Percentiles rank a stretch among this genome's conserved stretches.
Conservation (phyloP, 1,140 invertebrate genomes). For the Nasonia giraulti region DNA sequence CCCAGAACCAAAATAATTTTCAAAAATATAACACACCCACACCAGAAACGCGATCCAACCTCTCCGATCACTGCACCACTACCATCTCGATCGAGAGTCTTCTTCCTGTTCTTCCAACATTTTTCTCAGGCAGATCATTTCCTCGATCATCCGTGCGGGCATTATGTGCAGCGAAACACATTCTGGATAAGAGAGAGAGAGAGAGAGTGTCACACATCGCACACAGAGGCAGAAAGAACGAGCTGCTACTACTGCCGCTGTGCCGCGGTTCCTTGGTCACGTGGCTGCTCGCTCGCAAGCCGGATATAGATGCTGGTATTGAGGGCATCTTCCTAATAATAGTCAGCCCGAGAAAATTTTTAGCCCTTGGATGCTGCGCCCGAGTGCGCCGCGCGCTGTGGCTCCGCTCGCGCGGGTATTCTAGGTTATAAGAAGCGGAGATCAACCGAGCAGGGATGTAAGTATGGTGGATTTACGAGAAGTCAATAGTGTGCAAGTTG, state of each 20-base stretch:
- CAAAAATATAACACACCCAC: background rate
- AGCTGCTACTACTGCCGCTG: background rate
- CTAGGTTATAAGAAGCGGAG: constrained; percentile 50
- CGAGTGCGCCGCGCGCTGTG: constrained; percentile 54
- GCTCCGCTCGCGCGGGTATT: constrained; percentile 1
- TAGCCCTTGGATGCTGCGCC: constrained; percentile 70
- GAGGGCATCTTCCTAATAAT: constrained; percentile 72
- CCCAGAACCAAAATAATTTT: background rate
- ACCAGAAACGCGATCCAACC: background rate
- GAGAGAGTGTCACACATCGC: background rate
- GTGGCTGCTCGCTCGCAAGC: constrained; percentile 62
- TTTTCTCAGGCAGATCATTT: no score
- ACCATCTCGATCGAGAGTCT: no score
- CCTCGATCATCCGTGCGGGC: no score
- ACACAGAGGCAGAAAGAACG: background rate
- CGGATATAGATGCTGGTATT: constrained; percentile 71
- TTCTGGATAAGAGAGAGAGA: constrained; percentile 9
- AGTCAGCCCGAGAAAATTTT: constrained; percentile 70
- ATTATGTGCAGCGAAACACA: background rate
- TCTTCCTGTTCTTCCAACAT: no score
- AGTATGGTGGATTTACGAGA: background rate
- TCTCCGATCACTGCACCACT: no score
- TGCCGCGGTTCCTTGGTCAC: constrained; percentile 44
- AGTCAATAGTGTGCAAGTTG: no score
- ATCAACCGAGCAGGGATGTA: background rate